phyloP scores from a whole-genome alignment of 2,888 invertebrate species.

The Scaptodrosophila latifasciaeformis region DNA sequence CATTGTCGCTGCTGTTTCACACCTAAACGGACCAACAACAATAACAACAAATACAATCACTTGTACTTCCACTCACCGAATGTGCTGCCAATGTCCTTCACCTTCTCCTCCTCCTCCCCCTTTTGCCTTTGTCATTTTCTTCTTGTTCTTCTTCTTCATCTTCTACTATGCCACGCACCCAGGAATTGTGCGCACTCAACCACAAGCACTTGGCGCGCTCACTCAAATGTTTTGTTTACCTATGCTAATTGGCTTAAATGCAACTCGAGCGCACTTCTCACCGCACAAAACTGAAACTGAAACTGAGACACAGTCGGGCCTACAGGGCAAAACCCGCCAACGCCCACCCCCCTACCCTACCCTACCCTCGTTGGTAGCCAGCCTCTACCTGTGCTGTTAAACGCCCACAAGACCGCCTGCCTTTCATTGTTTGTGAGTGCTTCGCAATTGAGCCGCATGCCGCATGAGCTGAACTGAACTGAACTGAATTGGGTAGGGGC shows the following conservation, averaged over 20 bases:
- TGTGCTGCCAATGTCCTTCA: too few relatives aligned
- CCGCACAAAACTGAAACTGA: slow-evolving; percentile 50
- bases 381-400: not conserved
- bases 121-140: not conserved
- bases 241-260: slow-evolving; percentile 72
- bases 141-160: not conserved
- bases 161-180: slow-evolving; percentile 8
- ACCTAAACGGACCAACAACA: too few relatives aligned
- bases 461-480: not conserved
- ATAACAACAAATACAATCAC: too few relatives aligned
- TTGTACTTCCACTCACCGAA: too few relatives aligned
- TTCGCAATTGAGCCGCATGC: slow-evolving; percentile 48
- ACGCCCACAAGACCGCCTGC: not conserved
- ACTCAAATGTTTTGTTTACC: slow-evolving; percentile 70
- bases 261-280: slow-evolving; percentile 68
- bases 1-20: too few relatives aligned
- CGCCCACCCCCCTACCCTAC: not conserved
- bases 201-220: slow-evolving; percentile 58
- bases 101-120: slow-evolving; percentile 14
- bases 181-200: slow-evolving; percentile 50
- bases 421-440: slow-evolving; percentile 57
- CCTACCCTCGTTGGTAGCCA: slow-evolving; percentile 5
- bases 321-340: slow-evolving; percentile 29
- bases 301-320: slow-evolving; percentile 11
- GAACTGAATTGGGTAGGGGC: too few relatives aligned